Percentiles rank a stretch among this genome's conserved stretches.
Evolutionary conservation across 2,113 vertebrate species (phyloP).

Genomic region (Triplophysa siluroides): DNA sequence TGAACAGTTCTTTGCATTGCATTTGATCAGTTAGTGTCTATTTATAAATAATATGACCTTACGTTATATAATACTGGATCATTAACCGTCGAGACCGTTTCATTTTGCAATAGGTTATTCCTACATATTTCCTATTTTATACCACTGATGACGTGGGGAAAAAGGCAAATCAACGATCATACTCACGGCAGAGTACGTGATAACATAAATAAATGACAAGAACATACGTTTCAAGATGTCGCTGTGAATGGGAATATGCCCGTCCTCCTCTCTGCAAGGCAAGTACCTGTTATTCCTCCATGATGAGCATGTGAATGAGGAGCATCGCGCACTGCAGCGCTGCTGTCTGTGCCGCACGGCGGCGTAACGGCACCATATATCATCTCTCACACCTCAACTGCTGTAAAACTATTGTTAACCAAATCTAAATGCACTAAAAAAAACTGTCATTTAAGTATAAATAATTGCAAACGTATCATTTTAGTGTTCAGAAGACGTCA

Average conservation of each 20-base stretch:
- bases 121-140: not conserved
- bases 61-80: not conserved
- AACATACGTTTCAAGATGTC: conserved; percentile 21
- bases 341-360: conserved; percentile 8
- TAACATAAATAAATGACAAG: not conserved
- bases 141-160: not conserved
- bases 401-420: no score
- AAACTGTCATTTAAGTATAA: no score
- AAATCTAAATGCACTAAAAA: no score
- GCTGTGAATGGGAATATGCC: conserved; percentile 8
- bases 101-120: not conserved
- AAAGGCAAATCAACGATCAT: not conserved
- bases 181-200: not conserved
- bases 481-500: no score
- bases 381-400: not conserved
- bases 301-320: conserved; percentile 60
- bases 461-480: no score
- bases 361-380: not conserved
- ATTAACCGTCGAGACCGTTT: conserved; percentile 3
- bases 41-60: not conserved
- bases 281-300: conserved; percentile 64
- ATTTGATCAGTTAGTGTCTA: not conserved
- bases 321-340: conserved; percentile 53
- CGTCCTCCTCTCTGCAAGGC: conserved; percentile 57
- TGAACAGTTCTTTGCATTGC: not conserved